These are phyloP conservation scores for Thaleichthys pacificus DNA, from an alignment of 2,797 vertebrate genomes.

Conservation along the genomic window DNA sequence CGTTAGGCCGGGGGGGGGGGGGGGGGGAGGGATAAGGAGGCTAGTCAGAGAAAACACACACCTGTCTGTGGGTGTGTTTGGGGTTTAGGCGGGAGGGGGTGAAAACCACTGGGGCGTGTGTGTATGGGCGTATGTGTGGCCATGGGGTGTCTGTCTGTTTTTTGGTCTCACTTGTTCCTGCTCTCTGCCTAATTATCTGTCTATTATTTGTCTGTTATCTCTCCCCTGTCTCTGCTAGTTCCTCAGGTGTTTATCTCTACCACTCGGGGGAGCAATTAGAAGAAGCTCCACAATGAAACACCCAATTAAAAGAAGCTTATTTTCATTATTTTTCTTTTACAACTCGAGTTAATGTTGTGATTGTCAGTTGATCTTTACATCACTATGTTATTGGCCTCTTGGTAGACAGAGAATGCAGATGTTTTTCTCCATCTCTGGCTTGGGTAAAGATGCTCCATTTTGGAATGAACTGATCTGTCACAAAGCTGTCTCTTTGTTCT, in stretches of 20 bases:
- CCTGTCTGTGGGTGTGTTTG: conserved; percentile 41
- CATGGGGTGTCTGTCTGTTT: too few species aligned
- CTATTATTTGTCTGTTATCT: too few species aligned
- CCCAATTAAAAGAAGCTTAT: not conserved
- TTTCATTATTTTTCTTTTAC: not conserved
- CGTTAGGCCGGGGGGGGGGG: not conserved
- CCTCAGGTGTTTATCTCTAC: too few species aligned
- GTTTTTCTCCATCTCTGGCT: too few species aligned
- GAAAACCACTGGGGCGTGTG: not conserved
- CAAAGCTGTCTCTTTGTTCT: not conserved
- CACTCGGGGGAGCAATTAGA: too few species aligned
- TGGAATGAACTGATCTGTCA: too few species aligned
- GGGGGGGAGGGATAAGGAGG: conserved; percentile 8
- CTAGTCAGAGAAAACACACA: conserved; percentile 37
- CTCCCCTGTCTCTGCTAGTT: too few species aligned
- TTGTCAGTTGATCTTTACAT: not conserved
- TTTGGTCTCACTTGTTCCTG: too few species aligned
- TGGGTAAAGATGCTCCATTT: too few species aligned
- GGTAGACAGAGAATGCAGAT: not conserved
- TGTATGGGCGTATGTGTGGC: not conserved
- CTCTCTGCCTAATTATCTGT: too few species aligned
- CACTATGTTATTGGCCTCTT: not conserved
- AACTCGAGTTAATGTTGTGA: not conserved
- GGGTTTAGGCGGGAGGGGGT: not conserved
- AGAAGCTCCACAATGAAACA: not conserved